Percentiles rank a stretch among this genome's conserved stretches.
Conservation (phyloP, 2,888 invertebrate species). For the Copidosoma aretas region DNA sequence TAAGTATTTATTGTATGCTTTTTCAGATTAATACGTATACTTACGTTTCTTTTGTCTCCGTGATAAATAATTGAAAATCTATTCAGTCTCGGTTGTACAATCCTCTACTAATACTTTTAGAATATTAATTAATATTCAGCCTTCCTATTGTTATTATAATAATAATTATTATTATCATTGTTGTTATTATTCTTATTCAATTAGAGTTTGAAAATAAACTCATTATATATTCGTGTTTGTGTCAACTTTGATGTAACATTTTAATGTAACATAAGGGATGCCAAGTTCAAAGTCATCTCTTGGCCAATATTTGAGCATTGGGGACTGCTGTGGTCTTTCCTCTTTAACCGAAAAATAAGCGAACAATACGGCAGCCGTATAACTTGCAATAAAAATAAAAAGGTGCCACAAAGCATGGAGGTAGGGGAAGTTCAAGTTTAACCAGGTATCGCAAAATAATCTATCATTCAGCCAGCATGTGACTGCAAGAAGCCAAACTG, state of each 20-base stretch:
- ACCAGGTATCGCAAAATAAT: constrained; percentile 81
- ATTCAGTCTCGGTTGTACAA: constrained; percentile 36
- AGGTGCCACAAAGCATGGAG: constrained; percentile 85
- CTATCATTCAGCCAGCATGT: constrained; percentile 81
- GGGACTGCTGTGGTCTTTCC: constrained; percentile 74
- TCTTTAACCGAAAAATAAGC: constrained; percentile 80
- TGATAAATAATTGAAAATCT: constrained; percentile 30
- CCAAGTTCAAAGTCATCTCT: constrained; percentile 79
- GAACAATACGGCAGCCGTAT: constrained; percentile 78
- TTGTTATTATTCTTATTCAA: too few relatives aligned
- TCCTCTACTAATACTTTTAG: constrained; percentile 30
- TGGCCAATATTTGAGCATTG: constrained; percentile 79
- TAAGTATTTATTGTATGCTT: constrained; percentile 10
- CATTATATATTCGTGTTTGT: constrained; percentile 64
- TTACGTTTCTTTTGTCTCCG: constrained; percentile 5
- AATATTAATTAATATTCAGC: constrained; percentile 34
- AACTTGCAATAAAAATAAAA: constrained; percentile 79
- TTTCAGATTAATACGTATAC: constrained; percentile 17
- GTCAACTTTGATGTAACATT: constrained; percentile 66
- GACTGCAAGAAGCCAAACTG: constrained; percentile 74
- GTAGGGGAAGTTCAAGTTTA: constrained; percentile 79
- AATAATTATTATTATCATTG: neutral
- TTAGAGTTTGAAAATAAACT: constrained; percentile 5
- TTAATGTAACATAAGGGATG: constrained; percentile 76
- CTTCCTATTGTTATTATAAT: constrained; percentile 16